Evolutionary conservation across 2,797 vertebrate species (phyloP).

Genomic region (Takifugu ocellatus): DNA sequence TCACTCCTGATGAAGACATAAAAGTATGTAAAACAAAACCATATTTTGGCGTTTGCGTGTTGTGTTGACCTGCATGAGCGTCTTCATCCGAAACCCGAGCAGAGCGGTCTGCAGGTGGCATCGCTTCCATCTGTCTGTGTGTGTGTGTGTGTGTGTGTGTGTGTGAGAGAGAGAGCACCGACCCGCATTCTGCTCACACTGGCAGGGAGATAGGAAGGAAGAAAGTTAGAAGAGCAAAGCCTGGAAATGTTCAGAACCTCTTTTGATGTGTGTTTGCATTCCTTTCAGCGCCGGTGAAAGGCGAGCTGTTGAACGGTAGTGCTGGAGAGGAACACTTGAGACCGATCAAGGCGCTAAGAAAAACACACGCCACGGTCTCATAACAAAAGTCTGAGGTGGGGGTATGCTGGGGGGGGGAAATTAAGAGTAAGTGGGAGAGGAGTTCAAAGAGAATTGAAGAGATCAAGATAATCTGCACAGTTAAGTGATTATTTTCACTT

Average conservation of each 20-base stretch:
- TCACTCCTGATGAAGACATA: slow-evolving; percentile 14
- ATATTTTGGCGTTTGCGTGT: slow-evolving; percentile 45
- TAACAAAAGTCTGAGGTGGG: slow-evolving; percentile 46
- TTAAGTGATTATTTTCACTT: slow-evolving; percentile 1
- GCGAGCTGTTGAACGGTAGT: slow-evolving; percentile 63
- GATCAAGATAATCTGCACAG: slow-evolving; percentile 1
- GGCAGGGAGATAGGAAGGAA: slow-evolving; percentile 62
- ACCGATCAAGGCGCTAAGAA: slow-evolving; percentile 64
- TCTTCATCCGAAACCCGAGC: slow-evolving; percentile 55
- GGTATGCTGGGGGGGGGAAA: background rate
- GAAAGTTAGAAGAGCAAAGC: slow-evolving; percentile 56
- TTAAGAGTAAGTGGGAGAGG: background rate
- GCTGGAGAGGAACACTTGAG: slow-evolving; percentile 63
- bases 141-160: slow-evolving; percentile 29
- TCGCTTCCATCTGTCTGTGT: slow-evolving; percentile 8
- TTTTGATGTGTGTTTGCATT: slow-evolving; percentile 80
- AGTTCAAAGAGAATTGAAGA: slow-evolving; percentile 4
- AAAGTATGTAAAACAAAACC: slow-evolving; percentile 40
- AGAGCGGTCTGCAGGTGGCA: slow-evolving; percentile 56
- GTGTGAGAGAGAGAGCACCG: slow-evolving; percentile 29
- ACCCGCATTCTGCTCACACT: slow-evolving; percentile 57
- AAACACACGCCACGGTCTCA: slow-evolving; percentile 62
- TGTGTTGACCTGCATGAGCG: slow-evolving; percentile 52
- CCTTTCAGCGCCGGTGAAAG: slow-evolving; percentile 72
- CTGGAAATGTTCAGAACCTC: slow-evolving; percentile 60